These are phyloP conservation scores for Etheostoma nigrum DNA, from an alignment of 2,797 vertebrate genomes.

Conservation along the genomic window DNA sequence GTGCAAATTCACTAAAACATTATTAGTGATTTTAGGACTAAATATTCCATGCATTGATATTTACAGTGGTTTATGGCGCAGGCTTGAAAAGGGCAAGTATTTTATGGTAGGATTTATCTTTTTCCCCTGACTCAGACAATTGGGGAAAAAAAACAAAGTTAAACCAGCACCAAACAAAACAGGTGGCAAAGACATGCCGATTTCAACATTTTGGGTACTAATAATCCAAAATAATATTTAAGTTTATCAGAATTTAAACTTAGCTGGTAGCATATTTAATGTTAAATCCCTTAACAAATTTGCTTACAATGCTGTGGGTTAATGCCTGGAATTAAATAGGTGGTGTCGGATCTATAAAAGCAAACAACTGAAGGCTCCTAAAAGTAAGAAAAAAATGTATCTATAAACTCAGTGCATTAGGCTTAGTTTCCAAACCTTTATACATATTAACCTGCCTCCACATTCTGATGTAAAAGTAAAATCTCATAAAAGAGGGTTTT, in stretches of 20 bases:
- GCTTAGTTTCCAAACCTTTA: conserved; percentile 21
- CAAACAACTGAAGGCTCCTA: conserved; percentile 14
- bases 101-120: neutral
- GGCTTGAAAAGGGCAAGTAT: conserved; percentile 14
- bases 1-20: conserved; percentile 34
- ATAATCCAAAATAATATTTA: neutral
- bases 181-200: conserved; percentile 12
- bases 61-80: conserved; percentile 38
- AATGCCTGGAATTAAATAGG: neutral
- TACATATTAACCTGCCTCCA: conserved; percentile 2
- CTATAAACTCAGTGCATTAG: conserved; percentile 43
- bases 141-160: neutral
- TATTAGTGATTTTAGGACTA: conserved; percentile 40
- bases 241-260: neutral
- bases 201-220: conserved; percentile 2
- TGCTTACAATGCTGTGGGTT: neutral
- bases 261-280: conserved; percentile 3
- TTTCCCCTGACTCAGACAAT: conserved; percentile 34
- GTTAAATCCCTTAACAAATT: neutral
- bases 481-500: conserved; percentile 1
- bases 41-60: conserved; percentile 58
- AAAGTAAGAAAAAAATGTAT: conserved; percentile 18
- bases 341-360: neutral
- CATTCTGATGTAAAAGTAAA: neutral
- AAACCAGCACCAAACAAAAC: conserved; percentile 3